Percentiles rank a stretch among this genome's conserved stretches.
Evolutionary conservation across 35 echinoderm and acorn worm genomes (phyloP).

Genomic region (Nesometra sesokonis): DNA sequence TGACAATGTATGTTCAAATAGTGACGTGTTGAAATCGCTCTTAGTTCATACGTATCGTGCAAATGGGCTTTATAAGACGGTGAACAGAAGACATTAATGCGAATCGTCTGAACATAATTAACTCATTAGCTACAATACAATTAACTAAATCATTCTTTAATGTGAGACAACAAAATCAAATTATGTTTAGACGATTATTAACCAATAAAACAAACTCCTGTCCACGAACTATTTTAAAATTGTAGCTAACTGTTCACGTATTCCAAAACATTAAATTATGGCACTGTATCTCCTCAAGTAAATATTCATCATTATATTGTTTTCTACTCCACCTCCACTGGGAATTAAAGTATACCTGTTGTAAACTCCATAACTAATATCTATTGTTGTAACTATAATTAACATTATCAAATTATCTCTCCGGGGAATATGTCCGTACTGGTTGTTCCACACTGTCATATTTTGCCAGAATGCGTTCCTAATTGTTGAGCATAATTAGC

Average conservation of each 20-base stretch:
- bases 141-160: background rate
- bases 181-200: background rate
- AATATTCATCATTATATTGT: too few species aligned
- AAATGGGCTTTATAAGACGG: too few species aligned
- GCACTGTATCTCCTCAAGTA: background rate
- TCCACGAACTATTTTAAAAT: too few species aligned
- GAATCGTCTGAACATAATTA: too few species aligned
- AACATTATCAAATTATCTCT: background rate
- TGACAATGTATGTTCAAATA: too few species aligned
- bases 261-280: too few species aligned
- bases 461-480: background rate
- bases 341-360: background rate
- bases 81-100: too few species aligned
- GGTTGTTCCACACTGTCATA: background rate
- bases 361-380: background rate
- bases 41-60: too few species aligned
- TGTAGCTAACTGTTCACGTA: too few species aligned
- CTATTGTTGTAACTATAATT: background rate
- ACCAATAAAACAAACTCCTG: background rate
- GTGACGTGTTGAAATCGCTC: too few species aligned
- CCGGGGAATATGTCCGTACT: background rate
- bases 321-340: background rate
- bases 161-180: background rate
- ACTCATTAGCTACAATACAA: background rate
- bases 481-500: background rate